Conservation (phyloP, 2,888 invertebrate species). For the Teleogryllus oceanicus region DNA sequence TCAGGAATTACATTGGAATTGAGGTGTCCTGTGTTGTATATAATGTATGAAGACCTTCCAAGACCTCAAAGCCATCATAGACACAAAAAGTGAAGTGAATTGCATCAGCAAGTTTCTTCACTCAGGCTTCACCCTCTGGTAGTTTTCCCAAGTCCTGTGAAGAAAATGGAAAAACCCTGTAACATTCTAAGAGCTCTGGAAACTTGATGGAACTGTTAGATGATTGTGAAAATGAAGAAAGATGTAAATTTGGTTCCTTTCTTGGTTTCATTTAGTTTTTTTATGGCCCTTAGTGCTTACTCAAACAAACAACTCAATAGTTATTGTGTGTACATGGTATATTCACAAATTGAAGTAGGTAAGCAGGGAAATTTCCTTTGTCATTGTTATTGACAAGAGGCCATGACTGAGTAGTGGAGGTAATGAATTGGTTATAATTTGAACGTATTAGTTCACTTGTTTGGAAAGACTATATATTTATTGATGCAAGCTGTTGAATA, state of each 20-base stretch:
- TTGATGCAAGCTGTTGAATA: constrained; percentile 1
- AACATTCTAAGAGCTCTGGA: not conserved
- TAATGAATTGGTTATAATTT: not conserved
- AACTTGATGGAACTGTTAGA: constrained; percentile 19
- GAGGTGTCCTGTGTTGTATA: constrained; percentile 32
- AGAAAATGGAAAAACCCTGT: not conserved
- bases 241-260: constrained; percentile 9
- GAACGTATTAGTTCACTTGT: not conserved
- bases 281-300: constrained; percentile 31
- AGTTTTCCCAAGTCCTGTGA: constrained; percentile 1
- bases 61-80: constrained; percentile 21
- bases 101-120: not conserved
- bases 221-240: not conserved
- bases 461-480: not conserved
- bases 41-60: constrained; percentile 28
- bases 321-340: not conserved
- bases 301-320: constrained; percentile 21
- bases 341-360: not conserved
- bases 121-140: constrained; percentile 19
- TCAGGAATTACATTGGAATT: constrained; percentile 36
- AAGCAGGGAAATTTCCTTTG: constrained; percentile 23
- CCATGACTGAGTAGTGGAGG: constrained; percentile 3
- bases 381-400: not conserved
- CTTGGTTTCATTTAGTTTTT: constrained; percentile 26
- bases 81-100: not conserved